phyloP scores from a whole-genome alignment of 1,140 invertebrate species.

The Plodia interpunctella region DNA sequence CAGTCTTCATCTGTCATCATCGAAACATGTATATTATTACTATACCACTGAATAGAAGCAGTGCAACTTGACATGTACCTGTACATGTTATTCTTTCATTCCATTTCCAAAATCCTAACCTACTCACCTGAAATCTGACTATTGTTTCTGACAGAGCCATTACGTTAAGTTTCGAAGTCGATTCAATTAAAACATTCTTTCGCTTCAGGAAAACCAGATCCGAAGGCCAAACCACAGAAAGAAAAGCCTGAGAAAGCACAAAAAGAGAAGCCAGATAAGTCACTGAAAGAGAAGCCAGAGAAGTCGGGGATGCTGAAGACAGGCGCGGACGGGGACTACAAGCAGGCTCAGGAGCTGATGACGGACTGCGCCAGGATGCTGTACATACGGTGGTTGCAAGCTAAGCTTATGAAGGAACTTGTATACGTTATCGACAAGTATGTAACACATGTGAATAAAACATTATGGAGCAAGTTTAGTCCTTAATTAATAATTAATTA shows the following conservation, averaged over 20 bases:
- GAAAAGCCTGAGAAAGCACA: constrained; percentile 38
- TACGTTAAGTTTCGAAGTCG: too few species aligned
- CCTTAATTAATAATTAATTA: too few species aligned
- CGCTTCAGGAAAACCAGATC: constrained; percentile 29
- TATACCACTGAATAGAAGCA: too few species aligned
- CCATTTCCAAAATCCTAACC: too few species aligned
- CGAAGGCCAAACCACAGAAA: constrained; percentile 23
- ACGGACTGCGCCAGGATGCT: constrained; percentile 49
- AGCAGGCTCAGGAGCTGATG: constrained; percentile 42
- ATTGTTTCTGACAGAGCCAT: too few species aligned
- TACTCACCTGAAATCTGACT: too few species aligned
- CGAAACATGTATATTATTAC: too few species aligned
- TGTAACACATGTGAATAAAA: background rate
- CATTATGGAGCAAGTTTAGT: too few species aligned
- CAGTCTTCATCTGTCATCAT: too few species aligned
- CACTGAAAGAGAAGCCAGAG: constrained; percentile 27
- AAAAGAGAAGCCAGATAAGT: constrained; percentile 30
- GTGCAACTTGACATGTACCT: too few species aligned
- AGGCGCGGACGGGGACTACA: constrained; percentile 38
- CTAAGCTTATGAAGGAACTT: constrained; percentile 45
- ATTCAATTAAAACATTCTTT: background rate
- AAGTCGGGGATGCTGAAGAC: constrained; percentile 45
- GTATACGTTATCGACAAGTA: constrained; percentile 48
- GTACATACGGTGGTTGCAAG: constrained; percentile 55
- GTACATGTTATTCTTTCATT: too few species aligned